Evolutionary conservation across 2,797 vertebrate species (phyloP).

Genomic region (Borostomias antarcticus): DNA sequence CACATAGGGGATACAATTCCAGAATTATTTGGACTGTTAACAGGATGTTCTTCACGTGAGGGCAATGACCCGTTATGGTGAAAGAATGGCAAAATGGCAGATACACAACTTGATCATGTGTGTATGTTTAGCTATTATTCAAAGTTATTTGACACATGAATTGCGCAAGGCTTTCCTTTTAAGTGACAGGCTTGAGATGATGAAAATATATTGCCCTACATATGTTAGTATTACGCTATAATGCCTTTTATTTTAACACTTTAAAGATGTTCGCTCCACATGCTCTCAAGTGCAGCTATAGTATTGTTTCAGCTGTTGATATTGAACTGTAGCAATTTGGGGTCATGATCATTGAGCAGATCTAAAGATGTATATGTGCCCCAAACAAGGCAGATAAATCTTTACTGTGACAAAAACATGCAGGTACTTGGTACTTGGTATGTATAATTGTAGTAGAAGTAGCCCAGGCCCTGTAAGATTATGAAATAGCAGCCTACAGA

Average conservation of each 20-base stretch:
- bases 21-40: background rate
- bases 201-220: constrained; percentile 43
- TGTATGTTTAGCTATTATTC: constrained; percentile 21
- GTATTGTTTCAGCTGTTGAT: constrained; percentile 17
- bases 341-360: constrained; percentile 11
- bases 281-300: constrained; percentile 1
- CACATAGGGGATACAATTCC: background rate
- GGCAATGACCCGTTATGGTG: constrained; percentile 1
- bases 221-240: constrained; percentile 44
- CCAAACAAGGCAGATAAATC: no score
- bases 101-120: constrained; percentile 2
- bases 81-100: constrained; percentile 7
- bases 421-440: background rate
- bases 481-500: background rate
- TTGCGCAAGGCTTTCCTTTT: constrained; percentile 36
- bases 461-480: background rate
- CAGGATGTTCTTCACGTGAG: background rate
- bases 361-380: background rate
- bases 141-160: constrained; percentile 24
- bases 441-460: background rate
- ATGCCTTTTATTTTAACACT: constrained; percentile 44
- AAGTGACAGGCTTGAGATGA: constrained; percentile 23
- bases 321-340: background rate
- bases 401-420: background rate
- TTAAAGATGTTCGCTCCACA: constrained; percentile 48